Conservation (phyloP, 2,888 invertebrate genomes). For the Ennomos fuscantarius region DNA sequence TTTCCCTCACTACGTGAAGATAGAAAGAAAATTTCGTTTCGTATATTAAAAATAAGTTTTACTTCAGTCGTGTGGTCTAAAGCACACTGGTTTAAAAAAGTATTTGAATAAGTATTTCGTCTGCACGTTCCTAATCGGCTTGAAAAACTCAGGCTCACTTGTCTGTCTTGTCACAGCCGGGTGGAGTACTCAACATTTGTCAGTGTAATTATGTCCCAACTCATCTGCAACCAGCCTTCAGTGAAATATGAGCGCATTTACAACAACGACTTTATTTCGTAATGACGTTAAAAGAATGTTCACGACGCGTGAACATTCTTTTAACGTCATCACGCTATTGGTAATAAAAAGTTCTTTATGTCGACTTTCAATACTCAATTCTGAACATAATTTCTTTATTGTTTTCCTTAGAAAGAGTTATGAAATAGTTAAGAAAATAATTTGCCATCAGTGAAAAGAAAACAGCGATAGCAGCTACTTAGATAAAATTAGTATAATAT, state of each 20-base stretch:
- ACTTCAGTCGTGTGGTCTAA: too few relatives aligned
- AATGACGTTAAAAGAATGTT: constrained; percentile 20
- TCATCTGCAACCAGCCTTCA: constrained; percentile 27
- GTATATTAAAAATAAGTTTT: too few relatives aligned
- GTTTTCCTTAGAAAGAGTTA: too few relatives aligned
- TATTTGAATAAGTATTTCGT: constrained; percentile 11
- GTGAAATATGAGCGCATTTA: constrained; percentile 34
- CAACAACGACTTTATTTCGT: constrained; percentile 30
- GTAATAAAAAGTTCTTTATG: not conserved
- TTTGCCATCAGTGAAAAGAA: too few relatives aligned
- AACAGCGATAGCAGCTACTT: too few relatives aligned
- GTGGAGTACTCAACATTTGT: constrained; percentile 32
- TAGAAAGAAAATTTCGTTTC: too few relatives aligned
- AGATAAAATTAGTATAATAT: too few relatives aligned
- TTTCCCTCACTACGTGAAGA: too few relatives aligned
- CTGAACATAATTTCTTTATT: too few relatives aligned
- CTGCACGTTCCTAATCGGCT: constrained; percentile 18
- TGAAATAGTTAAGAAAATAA: too few relatives aligned
- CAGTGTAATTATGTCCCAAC: constrained; percentile 36
- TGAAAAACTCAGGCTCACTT: constrained; percentile 29
- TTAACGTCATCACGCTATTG: too few relatives aligned
- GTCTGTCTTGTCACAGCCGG: constrained; percentile 29
- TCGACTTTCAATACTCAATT: too few relatives aligned
- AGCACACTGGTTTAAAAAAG: not conserved
- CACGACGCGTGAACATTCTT: constrained; percentile 18